Evolutionary conservation across 1,140 invertebrate genomes (phyloP), one percentile per base, ranked within the genome.

Genomic region (Drosophila repleta): DNA sequence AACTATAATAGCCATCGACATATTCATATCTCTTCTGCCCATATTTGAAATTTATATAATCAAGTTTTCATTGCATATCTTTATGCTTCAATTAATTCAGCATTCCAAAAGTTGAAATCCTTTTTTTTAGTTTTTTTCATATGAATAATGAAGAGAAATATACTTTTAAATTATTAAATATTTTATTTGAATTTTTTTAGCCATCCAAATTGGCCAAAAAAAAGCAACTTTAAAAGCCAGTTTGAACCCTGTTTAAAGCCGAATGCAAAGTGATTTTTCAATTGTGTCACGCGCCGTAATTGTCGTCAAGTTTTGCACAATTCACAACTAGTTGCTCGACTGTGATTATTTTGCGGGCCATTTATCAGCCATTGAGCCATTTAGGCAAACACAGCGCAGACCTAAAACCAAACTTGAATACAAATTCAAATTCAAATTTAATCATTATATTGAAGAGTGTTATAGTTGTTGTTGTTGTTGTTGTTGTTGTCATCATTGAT

Each of bases 311-410:
- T 43, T 17, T 43, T 43, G 20, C 8, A 24, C n/a, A 56, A 56
- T 56, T 43, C 8, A 15, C 37, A 56, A 49, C 56, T 35, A 60
- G 32, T 57, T 67, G 55, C 37, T 51, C 39, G 39, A 21, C 35
- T 51, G 13, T 45, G 55, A 49, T 29, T 58, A 49, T 37, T 43
- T 17, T 43, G 57, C 18, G 55, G 21, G 13, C 35, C 39, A 32
- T 41, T 51, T 37, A 11, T 41, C 46, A 46, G 35, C 7, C 32
- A 49, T 45, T 41, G 37, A 46, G 35, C 7, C 32, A 49, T 45
- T 41, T 49, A 39, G 26, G 17, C 32, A 58, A 51, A 66, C 55
- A 43, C 2, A 6, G 3, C 20, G 13, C n/a, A 41, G 2, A 17
- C 1, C 15, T 11, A 37, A 29, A 45, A 26, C 24, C 10, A 13